phyloP scores from a whole-genome alignment of 2,888 invertebrate species.

The Drosophila austrosaltans region DNA sequence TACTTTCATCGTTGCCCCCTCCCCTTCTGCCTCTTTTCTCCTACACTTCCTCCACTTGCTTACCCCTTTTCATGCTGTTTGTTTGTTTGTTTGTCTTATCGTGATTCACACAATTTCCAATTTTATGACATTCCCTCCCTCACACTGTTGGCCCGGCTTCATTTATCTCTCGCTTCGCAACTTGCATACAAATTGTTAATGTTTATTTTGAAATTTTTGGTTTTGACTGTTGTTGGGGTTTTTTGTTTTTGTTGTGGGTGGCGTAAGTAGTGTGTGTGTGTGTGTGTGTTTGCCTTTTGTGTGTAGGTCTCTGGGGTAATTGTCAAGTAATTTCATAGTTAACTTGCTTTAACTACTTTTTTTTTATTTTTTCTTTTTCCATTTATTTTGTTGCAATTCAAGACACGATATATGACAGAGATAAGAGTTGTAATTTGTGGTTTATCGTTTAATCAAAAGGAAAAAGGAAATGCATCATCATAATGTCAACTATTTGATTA shows the following conservation, averaged over 20 bases:
- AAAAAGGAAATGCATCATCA: slow-evolving; percentile 37
- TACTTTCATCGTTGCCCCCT: slow-evolving; percentile 34
- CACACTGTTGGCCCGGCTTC: too few relatives aligned
- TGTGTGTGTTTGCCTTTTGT: neutral
- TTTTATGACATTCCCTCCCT: slow-evolving; percentile 31
- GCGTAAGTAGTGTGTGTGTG: neutral
- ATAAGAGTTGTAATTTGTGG: slow-evolving; percentile 28
- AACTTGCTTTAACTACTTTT: neutral
- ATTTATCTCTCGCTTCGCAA: slow-evolving; percentile 21
- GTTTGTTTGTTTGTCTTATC: slow-evolving; percentile 35
- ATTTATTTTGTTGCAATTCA: slow-evolving; percentile 23
- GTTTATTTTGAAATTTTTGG: slow-evolving; percentile 34
- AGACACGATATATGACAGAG: slow-evolving; percentile 36
- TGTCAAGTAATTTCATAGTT: slow-evolving; percentile 55
- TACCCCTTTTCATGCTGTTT: neutral
- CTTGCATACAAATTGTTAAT: slow-evolving; percentile 65
- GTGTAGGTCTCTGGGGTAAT: slow-evolving; percentile 57
- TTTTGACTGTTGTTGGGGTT: slow-evolving; percentile 3
- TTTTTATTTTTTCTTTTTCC: too few relatives aligned
- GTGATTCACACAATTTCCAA: slow-evolving; percentile 62
- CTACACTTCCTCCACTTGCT: neutral
- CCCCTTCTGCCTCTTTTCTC: neutral
- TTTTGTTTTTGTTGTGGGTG: neutral
- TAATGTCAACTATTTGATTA: slow-evolving; percentile 3
- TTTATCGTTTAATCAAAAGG: slow-evolving; percentile 42